These are phyloP conservation scores for Lepidocyrtoides sp. DNA, from an alignment of 2,888 invertebrate genomes.

Conservation along the genomic window DNA sequence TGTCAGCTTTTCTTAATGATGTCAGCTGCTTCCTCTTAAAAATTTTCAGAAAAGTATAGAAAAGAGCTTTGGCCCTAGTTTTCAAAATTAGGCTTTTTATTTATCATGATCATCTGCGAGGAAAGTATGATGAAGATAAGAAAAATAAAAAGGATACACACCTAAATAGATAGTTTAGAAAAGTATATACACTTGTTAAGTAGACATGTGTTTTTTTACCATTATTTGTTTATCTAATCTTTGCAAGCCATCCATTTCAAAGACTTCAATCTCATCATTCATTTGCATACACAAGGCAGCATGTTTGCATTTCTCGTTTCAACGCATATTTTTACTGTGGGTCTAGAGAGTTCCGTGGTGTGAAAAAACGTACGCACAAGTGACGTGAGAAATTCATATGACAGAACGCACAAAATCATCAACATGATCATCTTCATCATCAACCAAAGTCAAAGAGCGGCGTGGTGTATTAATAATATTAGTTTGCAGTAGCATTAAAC, in stretches of 20 bases:
- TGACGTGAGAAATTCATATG: background rate
- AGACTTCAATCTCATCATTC: constrained; percentile 26
- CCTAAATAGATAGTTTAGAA: background rate
- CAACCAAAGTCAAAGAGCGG: constrained; percentile 39
- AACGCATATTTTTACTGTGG: no score
- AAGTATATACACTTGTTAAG: background rate
- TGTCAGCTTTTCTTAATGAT: constrained; percentile 4
- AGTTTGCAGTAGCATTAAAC: background rate
- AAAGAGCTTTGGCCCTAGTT: background rate
- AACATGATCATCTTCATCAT: constrained; percentile 2
- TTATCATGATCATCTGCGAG: background rate
- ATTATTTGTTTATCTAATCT: constrained; percentile 38
- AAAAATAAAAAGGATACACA: background rate
- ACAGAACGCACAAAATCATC: background rate
- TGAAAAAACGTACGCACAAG: no score
- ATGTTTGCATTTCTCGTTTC: constrained; percentile 41
- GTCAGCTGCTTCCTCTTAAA: background rate
- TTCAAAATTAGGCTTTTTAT: background rate
- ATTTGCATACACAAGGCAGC: background rate
- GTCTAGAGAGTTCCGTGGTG: no score
- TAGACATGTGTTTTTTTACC: background rate
- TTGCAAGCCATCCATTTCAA: constrained; percentile 24
- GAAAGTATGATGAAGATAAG: background rate
- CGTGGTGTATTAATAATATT: background rate
- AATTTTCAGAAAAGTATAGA: background rate